phyloP scores from a whole-genome alignment of 2,888 invertebrate species.

The Cryptus viduatorius region DNA sequence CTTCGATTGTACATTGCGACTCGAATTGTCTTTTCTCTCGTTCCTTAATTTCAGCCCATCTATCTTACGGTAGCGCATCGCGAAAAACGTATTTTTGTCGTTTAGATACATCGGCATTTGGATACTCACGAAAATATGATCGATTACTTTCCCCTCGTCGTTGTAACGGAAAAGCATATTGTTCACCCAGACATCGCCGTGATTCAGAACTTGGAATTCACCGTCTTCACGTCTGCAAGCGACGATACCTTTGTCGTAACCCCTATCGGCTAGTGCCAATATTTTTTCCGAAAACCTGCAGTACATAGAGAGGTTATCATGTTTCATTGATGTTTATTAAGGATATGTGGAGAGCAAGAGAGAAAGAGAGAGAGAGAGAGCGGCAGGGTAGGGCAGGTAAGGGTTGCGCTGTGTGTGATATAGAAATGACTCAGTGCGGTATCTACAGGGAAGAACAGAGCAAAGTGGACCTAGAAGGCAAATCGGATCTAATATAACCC shows the following conservation, averaged over 20 bases:
- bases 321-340: too few species aligned
- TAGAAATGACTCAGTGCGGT: too few species aligned
- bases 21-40: constrained; percentile 41
- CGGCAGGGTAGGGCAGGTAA: too few species aligned
- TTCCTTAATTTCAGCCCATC: constrained; percentile 41
- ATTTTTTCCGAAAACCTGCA: constrained; percentile 75
- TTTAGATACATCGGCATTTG: not conserved
- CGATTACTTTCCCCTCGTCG: constrained; percentile 72
- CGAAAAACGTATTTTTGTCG: not conserved
- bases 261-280: constrained; percentile 51
- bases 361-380: too few species aligned
- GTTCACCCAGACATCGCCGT: constrained; percentile 82
- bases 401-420: too few species aligned
- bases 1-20: constrained; percentile 22
- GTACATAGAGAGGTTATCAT: not conserved
- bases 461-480: too few species aligned
- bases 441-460: too few species aligned
- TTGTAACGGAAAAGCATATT: constrained; percentile 83
- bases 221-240: constrained; percentile 38
- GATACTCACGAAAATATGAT: constrained; percentile 80
- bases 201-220: constrained; percentile 81
- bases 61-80: not conserved
- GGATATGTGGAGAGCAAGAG: too few species aligned
- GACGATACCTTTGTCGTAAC: constrained; percentile 63
- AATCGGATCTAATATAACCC: too few species aligned